phyloP scores from a whole-genome alignment of 2,797 vertebrate species.

The Rousettus madagascariensis region DNA sequence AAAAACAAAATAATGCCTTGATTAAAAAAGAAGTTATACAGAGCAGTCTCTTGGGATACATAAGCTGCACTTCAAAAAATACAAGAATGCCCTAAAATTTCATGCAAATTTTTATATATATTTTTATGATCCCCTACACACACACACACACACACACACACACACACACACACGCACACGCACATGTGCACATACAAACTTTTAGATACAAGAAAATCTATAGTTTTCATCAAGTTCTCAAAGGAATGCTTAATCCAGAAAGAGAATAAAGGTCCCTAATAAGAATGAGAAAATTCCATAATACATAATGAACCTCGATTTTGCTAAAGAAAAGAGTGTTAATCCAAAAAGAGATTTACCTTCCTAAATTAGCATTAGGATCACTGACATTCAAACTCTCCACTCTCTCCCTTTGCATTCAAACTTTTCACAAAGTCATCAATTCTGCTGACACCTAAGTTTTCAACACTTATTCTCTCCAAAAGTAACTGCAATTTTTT shows the following conservation, averaged over 20 bases:
- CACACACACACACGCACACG: too few species aligned
- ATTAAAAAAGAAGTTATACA: background rate
- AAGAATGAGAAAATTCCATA: background rate
- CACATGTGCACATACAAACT: background rate
- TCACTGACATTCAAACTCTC: background rate
- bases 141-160: too few species aligned
- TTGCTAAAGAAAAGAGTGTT: background rate
- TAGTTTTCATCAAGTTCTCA: background rate
- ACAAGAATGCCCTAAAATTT: background rate
- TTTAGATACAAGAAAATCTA: background rate
- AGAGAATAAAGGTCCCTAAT: background rate
- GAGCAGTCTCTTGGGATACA: background rate
- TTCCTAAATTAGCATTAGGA: background rate
- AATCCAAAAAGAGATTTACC: background rate
- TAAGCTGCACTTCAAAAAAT: background rate
- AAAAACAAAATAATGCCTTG: background rate
- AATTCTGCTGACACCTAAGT: constrained; percentile 39
- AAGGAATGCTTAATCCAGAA: constrained; percentile 7
- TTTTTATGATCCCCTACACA: background rate
- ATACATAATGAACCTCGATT: background rate
- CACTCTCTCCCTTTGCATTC: background rate
- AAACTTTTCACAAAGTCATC: constrained; percentile 53
- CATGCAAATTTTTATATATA: background rate
- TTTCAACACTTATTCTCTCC: constrained; percentile 58
- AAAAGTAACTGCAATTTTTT: constrained; percentile 32